Base-by-base conservation (phyloP, 2,113 vertebrate species). In the Pitta sordida region DNA sequence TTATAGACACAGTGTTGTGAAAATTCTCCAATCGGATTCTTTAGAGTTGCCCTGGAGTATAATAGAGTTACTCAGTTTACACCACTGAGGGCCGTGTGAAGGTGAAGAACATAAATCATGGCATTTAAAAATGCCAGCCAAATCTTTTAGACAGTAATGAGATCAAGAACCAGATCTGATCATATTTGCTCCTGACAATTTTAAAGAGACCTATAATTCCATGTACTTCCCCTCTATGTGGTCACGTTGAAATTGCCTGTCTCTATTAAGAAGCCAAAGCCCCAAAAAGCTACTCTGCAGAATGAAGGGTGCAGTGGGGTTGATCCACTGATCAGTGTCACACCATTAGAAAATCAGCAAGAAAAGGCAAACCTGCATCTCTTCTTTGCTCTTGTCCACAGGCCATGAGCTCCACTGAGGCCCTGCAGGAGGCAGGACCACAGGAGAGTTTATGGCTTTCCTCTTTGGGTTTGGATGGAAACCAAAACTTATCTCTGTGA, bases 61-160 rank as follows among this genome's bases (percentile, higher is more conserved):
- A 95, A 86, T 7, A 88, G 93, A 95, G 92, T 95, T 95, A 93
- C 93, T 93, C 68, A 20, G 82, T 95, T 96, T 96, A 90, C 91
- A 75, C 87, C 83, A 83, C 75, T 0, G 1, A 96, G 90, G 91
- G 79, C 95, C 5, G 10, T 75, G 85, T 93, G 93, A 95, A 94
- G 95, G 95, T 92, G 88, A 95, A 85, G 90, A 94, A 92, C 85
- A 83, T 94, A 95, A 96, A 95, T 96, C 87, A 91, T 36, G 79
- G 91, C 87, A 88, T 93, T 96, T 95, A 93, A 96, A 96, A 94
- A 91, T 91, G 88, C 91, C 93, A 94, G 65, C 82, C 95, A 94
- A 94, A 95, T 96, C 93, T 95, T 95, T 93, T 59, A 94, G 96
- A 95, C 87, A 91, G 84, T 92, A 94, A 95, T 95, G 82, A 95